Evolutionary conservation across 2,797 vertebrate species (phyloP).

Genomic region (Brachyrhaphis roseni): DNA sequence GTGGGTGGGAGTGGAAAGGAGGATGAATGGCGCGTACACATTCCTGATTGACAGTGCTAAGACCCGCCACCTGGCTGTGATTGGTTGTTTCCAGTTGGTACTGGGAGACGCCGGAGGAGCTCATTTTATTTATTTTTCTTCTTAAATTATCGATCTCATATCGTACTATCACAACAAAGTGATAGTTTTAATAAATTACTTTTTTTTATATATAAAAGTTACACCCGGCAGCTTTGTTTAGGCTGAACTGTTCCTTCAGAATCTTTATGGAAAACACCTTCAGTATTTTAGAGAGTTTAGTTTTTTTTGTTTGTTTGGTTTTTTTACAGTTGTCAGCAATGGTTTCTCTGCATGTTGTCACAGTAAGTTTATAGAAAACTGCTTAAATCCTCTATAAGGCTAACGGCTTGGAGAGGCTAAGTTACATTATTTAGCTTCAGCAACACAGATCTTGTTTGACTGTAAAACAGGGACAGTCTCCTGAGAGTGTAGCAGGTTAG

Average conservation of each 20-base stretch:
- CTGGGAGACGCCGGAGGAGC: too few species aligned
- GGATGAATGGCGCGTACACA: too few species aligned
- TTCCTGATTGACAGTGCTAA: too few species aligned
- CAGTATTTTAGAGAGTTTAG: background rate
- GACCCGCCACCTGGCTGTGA: too few species aligned
- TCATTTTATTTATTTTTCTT: too few species aligned
- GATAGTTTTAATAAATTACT: too few species aligned
- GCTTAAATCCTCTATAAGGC: background rate
- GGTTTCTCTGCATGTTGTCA: background rate
- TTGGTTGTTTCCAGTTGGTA: too few species aligned
- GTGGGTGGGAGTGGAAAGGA: too few species aligned
- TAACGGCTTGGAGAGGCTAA: background rate
- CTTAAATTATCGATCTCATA: too few species aligned
- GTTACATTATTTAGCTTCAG: background rate
- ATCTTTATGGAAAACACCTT: background rate
- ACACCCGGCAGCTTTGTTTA: background rate
- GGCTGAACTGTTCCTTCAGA: background rate
- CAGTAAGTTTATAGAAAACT: background rate
- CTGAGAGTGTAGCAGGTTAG: background rate
- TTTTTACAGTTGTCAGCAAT: background rate
- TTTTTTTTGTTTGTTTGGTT: background rate
- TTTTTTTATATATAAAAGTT: too few species aligned
- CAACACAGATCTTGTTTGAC: background rate
- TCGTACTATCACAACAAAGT: too few species aligned
- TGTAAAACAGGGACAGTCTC: background rate